phyloP scores from a whole-genome alignment of 2,113 vertebrate species.

The Podarcis raffonei region DNA sequence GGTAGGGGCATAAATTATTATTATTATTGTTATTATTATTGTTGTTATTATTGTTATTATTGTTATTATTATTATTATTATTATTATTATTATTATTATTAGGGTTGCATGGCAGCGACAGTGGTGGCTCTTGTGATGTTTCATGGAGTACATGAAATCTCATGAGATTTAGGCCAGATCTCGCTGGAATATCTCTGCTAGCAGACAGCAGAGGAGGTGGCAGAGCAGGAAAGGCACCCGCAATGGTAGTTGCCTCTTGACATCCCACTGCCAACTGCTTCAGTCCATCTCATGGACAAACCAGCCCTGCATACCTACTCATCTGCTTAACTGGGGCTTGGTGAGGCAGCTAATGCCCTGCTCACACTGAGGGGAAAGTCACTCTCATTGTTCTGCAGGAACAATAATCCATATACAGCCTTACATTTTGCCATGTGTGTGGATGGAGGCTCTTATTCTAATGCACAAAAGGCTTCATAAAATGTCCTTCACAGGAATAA shows the following conservation, averaged over 20 bases:
- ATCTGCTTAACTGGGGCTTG: not conserved
- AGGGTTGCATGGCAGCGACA: too few species aligned
- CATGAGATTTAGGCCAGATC: too few species aligned
- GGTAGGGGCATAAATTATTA: too few species aligned
- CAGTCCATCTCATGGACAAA: not conserved
- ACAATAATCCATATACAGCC: not conserved
- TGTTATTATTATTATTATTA: accelerated
- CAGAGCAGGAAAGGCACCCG: too few species aligned
- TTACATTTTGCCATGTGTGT: not conserved
- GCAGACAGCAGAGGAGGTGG: too few species aligned
- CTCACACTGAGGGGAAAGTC: not conserved
- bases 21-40: accelerated
- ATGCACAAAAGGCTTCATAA: not conserved
- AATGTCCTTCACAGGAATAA: constrained; percentile 5
- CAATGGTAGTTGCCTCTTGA: too few species aligned
- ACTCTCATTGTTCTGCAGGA: not conserved
- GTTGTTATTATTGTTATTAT: too few species aligned
- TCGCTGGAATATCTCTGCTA: too few species aligned
- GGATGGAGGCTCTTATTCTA: not conserved
- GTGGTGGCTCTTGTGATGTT: too few species aligned
- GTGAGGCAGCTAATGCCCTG: not conserved
- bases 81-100: too few species aligned
- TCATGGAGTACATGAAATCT: too few species aligned
- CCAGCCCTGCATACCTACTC: not conserved
- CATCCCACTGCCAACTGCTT: too few species aligned